These are phyloP conservation scores for Zoanthus sociatus DNA, from an alignment of 92 coral and sea anemone species.

Conservation along the genomic window DNA sequence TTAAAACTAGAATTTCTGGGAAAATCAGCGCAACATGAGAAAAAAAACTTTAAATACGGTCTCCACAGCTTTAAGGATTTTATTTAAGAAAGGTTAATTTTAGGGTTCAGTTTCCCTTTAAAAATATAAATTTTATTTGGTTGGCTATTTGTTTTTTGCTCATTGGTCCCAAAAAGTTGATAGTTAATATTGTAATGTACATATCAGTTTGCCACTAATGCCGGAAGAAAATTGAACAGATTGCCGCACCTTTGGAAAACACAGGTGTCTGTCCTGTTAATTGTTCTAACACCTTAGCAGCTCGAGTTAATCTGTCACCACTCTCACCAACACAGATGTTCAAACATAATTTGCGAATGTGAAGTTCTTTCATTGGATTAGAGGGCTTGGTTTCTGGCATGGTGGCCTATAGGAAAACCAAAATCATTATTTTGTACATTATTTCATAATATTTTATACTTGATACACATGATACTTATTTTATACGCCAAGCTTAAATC, in stretches of 20 bases:
- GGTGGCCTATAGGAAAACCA: constrained; percentile 12
- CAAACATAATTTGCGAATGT: constrained; percentile 88
- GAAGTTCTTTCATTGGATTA: constrained; percentile 94
- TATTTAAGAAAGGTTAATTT: too few species aligned
- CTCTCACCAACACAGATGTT: constrained; percentile 99
- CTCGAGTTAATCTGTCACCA: constrained; percentile 98
- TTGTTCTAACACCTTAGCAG: constrained; percentile 98
- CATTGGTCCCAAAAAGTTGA: too few species aligned
- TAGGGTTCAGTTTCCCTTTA: too few species aligned
- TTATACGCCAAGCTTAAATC: too few species aligned
- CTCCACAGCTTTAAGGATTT: too few species aligned
- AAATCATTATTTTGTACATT: not conserved
- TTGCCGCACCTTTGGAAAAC: constrained; percentile 86
- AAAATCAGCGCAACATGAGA: too few species aligned
- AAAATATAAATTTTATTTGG: too few species aligned
- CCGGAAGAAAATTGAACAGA: not conserved
- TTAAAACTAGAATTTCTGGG: too few species aligned
- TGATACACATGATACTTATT: not conserved
- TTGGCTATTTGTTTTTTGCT: too few species aligned
- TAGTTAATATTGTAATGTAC: too few species aligned
- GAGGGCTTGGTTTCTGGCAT: constrained; percentile 66
- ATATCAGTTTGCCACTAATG: not conserved
- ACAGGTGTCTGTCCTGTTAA: constrained; percentile 98
- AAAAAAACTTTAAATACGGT: too few species aligned
- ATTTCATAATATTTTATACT: not conserved